These are phyloP conservation scores for Chaetops frenatus DNA, from an alignment of 2,113 vertebrate species.

Conservation along the genomic window DNA sequence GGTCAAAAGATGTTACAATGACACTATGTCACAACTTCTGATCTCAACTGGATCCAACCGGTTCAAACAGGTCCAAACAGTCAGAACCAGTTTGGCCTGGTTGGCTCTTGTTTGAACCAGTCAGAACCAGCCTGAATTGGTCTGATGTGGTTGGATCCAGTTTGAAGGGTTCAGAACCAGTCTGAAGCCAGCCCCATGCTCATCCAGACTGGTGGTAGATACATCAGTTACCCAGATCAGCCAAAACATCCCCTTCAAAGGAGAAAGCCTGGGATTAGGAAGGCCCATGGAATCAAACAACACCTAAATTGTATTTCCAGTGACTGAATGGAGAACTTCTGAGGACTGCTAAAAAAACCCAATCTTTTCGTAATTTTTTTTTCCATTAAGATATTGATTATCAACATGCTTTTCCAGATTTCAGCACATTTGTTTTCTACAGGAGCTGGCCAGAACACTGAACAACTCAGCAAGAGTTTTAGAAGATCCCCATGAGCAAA, in stretches of 20 bases:
- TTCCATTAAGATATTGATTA: background rate
- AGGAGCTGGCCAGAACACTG: background rate
- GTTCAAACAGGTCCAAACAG: background rate
- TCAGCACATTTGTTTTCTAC: background rate
- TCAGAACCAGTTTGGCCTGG: background rate
- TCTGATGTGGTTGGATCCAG: rapidly evolving
- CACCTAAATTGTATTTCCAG: background rate
- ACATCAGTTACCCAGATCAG: background rate
- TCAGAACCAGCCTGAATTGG: background rate
- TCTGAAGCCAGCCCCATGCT: background rate
- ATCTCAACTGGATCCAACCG: background rate
- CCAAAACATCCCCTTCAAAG: background rate
- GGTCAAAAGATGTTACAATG: background rate
- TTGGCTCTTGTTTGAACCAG: background rate
- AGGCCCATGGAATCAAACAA: background rate
- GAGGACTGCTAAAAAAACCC: background rate
- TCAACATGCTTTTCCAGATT: background rate
- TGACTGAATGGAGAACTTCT: background rate
- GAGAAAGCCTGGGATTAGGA: background rate
- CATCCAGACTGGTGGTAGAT: background rate
- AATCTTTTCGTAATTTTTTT: background rate
- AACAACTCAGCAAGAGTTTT: background rate
- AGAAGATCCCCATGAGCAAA: background rate
- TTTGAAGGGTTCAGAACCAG: rapidly evolving
- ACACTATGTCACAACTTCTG: background rate